Evolutionary conservation across 2,888 invertebrate species (phyloP).

Genomic region (Agrilus cyanescens): DNA sequence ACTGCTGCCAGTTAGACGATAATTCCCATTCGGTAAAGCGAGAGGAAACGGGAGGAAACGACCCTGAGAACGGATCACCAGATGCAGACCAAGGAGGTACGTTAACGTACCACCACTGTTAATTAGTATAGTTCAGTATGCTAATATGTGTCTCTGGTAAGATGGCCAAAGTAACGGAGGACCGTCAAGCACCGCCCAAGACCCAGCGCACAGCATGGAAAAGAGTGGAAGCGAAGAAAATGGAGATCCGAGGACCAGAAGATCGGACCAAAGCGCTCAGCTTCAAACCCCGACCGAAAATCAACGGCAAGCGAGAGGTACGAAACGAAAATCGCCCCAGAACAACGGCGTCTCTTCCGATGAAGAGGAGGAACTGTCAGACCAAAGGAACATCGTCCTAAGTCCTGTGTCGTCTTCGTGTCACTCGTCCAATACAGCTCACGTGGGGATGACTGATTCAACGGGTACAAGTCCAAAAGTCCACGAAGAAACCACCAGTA

Average conservation of each 20-base stretch:
- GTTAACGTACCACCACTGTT: slow-evolving; percentile 34
- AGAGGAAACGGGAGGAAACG: slow-evolving; percentile 64
- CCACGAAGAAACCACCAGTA: slow-evolving; percentile 34
- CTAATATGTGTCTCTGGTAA: slow-evolving; percentile 33
- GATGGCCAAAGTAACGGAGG: slow-evolving; percentile 46
- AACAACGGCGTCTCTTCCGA: slow-evolving; percentile 39
- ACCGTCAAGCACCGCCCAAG: slow-evolving; percentile 39
- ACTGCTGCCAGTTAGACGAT: slow-evolving; percentile 85
- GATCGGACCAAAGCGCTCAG: slow-evolving; percentile 40
- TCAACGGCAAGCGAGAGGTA: slow-evolving; percentile 37
- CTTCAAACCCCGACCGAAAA: slow-evolving; percentile 32
- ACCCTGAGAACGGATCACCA: slow-evolving; percentile 81
- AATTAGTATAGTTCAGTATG: slow-evolving; percentile 26
- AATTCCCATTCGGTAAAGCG: slow-evolving; percentile 70
- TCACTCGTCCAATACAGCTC: slow-evolving; percentile 46
- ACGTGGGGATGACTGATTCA: slow-evolving; percentile 36
- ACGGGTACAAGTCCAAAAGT: slow-evolving; percentile 37
- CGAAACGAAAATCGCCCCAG: slow-evolving; percentile 48
- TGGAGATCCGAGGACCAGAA: slow-evolving; percentile 40
- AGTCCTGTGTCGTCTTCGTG: slow-evolving; percentile 53
- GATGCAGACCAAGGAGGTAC: slow-evolving; percentile 66
- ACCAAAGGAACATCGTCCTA: slow-evolving; percentile 36
- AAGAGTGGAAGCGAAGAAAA: slow-evolving; percentile 32
- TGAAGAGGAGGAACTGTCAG: slow-evolving; percentile 35
- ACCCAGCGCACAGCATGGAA: slow-evolving; percentile 32